Conservation (phyloP, 2,113 vertebrate genomes). For the Solea senegalensis region DNA sequence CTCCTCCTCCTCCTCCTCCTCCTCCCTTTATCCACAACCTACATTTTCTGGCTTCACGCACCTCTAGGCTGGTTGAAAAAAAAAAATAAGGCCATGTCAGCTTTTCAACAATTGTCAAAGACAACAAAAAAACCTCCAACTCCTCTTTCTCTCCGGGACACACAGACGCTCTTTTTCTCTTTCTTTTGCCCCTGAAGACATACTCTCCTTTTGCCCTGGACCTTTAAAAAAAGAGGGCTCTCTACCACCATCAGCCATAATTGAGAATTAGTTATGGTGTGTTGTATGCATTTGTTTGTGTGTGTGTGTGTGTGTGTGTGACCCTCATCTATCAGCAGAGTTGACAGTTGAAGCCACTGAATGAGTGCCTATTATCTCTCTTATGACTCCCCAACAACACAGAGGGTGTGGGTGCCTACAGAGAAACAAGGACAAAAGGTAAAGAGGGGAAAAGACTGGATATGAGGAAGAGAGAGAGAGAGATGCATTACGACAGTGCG, state of each 20-base stretch:
- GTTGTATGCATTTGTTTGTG: constrained; percentile 41
- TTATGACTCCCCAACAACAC: constrained; percentile 39
- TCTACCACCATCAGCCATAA: constrained; percentile 40
- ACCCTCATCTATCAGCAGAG: constrained; percentile 66
- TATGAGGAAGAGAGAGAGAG: constrained; percentile 1
- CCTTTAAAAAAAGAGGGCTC: constrained; percentile 38
- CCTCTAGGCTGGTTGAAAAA: constrained; percentile 34
- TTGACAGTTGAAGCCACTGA: constrained; percentile 58
- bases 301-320: constrained; percentile 24
- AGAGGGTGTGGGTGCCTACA: constrained; percentile 47
- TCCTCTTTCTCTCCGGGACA: background rate
- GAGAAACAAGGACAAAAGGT: constrained; percentile 49
- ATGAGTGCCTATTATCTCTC: constrained; percentile 52
- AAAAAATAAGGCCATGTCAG: constrained; percentile 57
- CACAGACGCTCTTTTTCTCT: constrained; percentile 25
- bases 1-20: background rate
- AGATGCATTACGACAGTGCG: background rate
- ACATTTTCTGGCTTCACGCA: constrained; percentile 9
- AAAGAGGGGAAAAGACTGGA: constrained; percentile 10
- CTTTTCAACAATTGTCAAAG: constrained; percentile 51
- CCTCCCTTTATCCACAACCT: constrained; percentile 11
- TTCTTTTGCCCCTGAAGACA: constrained; percentile 35
- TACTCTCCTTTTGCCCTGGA: constrained; percentile 29
- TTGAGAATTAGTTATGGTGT: constrained; percentile 68
- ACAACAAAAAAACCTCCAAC: constrained; percentile 19